A percentile compares a stretch with the other conserved stretches of the same genome.
phyloP scores from a whole-genome alignment of 1,140 invertebrate genomes.

The Acromyrmex heyeri region DNA sequence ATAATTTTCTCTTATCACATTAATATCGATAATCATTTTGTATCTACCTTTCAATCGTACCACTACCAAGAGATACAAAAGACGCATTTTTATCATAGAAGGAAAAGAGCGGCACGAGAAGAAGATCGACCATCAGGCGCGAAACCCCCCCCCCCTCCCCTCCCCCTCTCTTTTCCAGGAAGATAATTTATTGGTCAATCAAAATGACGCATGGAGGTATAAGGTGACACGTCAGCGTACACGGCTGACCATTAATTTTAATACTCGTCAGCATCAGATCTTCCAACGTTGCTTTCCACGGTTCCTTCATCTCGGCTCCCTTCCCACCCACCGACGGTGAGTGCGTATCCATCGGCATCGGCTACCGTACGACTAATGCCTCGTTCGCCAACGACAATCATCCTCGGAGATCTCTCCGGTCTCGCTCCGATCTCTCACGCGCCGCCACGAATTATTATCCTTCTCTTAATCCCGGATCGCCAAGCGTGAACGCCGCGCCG shows the following conservation, averaged over 20 bases:
- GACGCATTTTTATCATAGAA: constrained; percentile 55
- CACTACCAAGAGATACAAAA: constrained; percentile 42
- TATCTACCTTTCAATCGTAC: neutral
- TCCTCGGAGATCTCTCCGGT: constrained; percentile 74
- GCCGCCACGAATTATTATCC: constrained; percentile 76
- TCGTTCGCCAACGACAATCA: constrained; percentile 77
- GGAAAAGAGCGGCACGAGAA: constrained; percentile 59
- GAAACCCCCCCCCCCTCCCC: constrained; percentile 17
- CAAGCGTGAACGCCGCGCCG: constrained; percentile 11
- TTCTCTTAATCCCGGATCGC: constrained; percentile 66
- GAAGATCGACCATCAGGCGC: constrained; percentile 58
- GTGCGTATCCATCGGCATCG: constrained; percentile 79
- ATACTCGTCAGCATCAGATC: constrained; percentile 83
- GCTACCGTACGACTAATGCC: constrained; percentile 82
- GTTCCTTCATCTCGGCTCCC: constrained; percentile 60
- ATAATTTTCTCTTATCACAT: neutral
- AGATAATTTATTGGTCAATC: constrained; percentile 86
- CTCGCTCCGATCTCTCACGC: constrained; percentile 72
- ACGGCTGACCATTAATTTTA: constrained; percentile 85
- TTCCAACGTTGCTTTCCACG: constrained; percentile 70
- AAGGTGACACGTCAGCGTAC: constrained; percentile 86
- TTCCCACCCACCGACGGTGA: constrained; percentile 50
- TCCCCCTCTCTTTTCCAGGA: constrained; percentile 46
- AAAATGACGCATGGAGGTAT: constrained; percentile 86
- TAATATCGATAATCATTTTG: neutral